Evolutionary conservation across 2,888 invertebrate genomes (phyloP).

Genomic region (Xanthorhoe spadicearia): DNA sequence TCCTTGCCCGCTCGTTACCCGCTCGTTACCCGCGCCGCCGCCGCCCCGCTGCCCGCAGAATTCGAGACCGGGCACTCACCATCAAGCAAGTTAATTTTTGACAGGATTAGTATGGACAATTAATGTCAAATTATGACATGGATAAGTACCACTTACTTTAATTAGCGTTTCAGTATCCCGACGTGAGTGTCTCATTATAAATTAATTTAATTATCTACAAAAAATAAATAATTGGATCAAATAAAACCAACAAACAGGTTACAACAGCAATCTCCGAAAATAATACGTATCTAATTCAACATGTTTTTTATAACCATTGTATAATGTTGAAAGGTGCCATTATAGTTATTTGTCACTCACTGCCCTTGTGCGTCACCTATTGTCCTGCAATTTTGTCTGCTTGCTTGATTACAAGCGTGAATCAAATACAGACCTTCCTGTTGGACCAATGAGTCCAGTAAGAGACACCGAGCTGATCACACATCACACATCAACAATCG

Average conservation of each 20-base stretch:
- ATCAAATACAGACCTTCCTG: conserved; percentile 70
- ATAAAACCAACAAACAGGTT: not conserved
- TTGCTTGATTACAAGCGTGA: conserved; percentile 60
- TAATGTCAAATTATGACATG: too few species aligned
- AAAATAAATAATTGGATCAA: not conserved
- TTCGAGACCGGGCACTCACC: too few species aligned
- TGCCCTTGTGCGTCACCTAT: conserved; percentile 58
- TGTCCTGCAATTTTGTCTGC: conserved; percentile 58
- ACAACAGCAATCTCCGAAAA: not conserved
- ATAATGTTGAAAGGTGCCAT: not conserved
- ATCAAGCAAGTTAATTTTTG: too few species aligned
- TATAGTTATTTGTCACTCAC: conserved; percentile 18
- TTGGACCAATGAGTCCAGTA: conserved; percentile 64
- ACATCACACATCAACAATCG: conserved; percentile 50
- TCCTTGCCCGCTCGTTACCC: too few species aligned
- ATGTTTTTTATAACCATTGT: conserved; percentile 11
- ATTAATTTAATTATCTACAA: too few species aligned
- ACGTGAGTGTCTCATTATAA: too few species aligned
- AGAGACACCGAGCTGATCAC: conserved; percentile 52
- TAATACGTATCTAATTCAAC: conserved; percentile 4
- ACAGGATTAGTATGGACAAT: too few species aligned
- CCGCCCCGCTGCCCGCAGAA: too few species aligned
- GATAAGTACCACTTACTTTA: too few species aligned
- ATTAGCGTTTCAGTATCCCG: too few species aligned
- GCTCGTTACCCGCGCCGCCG: too few species aligned